phyloP scores from a whole-genome alignment of 1,140 invertebrate species.

The Drosophila bifasciata region DNA sequence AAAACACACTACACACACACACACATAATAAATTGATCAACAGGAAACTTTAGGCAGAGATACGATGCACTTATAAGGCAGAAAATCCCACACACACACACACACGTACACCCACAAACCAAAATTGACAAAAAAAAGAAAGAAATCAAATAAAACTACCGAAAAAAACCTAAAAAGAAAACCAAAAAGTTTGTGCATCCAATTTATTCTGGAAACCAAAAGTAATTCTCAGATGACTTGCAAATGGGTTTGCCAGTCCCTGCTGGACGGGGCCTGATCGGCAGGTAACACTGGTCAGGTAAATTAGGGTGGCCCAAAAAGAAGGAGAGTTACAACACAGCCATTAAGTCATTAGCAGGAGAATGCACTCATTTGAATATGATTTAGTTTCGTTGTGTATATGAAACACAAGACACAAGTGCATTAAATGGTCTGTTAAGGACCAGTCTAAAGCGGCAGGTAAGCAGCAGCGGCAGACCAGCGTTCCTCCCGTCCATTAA shows the following conservation, averaged over 20 bases:
- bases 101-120: too few species aligned
- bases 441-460: constrained; percentile 60
- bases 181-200: background rate
- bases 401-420: background rate
- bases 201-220: background rate
- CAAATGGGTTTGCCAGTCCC: constrained; percentile 23
- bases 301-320: constrained; percentile 37
- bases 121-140: constrained; percentile 66
- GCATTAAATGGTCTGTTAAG: constrained; percentile 3
- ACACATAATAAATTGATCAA: constrained; percentile 25
- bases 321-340: background rate
- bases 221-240: constrained; percentile 41
- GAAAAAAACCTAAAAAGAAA: constrained; percentile 58
- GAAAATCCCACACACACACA: constrained; percentile 14
- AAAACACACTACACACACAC: constrained; percentile 11
- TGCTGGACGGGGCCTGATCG: constrained; percentile 19
- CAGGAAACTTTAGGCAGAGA: constrained; percentile 34
- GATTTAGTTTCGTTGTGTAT: too few species aligned
- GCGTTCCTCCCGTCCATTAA: constrained; percentile 17
- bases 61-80: constrained; percentile 56
- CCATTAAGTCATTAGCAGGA: too few species aligned
- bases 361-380: too few species aligned
- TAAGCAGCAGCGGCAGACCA: constrained; percentile 51
- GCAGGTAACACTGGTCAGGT: constrained; percentile 46
- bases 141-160: constrained; percentile 73